These are phyloP conservation scores for Synanthedon myopaeformis DNA, from an alignment of 2,888 invertebrate genomes.

Conservation along the genomic window DNA sequence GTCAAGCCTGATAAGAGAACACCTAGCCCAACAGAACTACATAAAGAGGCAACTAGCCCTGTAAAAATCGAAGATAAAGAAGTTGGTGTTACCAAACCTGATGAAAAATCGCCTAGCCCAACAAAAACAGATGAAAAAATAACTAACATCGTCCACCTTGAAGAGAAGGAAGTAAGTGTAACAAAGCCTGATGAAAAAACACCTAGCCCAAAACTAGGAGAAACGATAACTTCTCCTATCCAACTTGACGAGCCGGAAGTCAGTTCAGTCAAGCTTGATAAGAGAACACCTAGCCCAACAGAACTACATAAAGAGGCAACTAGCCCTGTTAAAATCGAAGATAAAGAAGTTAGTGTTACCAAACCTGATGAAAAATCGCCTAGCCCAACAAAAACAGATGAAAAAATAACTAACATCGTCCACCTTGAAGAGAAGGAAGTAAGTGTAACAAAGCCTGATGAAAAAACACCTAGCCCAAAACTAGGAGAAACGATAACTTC, in stretches of 20 bases:
- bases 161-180: background rate
- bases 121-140: slow-evolving; percentile 1
- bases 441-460: background rate
- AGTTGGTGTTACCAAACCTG: slow-evolving; percentile 2
- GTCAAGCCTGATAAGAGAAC: slow-evolving; percentile 4
- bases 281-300: background rate
- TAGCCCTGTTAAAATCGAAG: slow-evolving; percentile 1
- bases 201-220: background rate
- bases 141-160: background rate
- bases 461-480: background rate
- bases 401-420: background rate
- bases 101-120: slow-evolving; percentile 5
- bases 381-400: background rate
- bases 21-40: slow-evolving; percentile 3
- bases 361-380: slow-evolving; percentile 2
- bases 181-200: background rate
- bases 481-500: slow-evolving; percentile 1
- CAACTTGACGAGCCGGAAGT: background rate
- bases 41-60: background rate
- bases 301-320: slow-evolving; percentile 5
- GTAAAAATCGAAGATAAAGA: slow-evolving; percentile 8
- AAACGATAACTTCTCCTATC: slow-evolving; percentile 3
- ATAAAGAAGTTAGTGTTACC: slow-evolving; percentile 1
- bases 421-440: background rate
- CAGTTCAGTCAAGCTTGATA: background rate